These are phyloP conservation scores for Amphiura filiformis DNA, from an alignment of 35 echinoderm and acorn worm genomes.

Conservation along the genomic window DNA sequence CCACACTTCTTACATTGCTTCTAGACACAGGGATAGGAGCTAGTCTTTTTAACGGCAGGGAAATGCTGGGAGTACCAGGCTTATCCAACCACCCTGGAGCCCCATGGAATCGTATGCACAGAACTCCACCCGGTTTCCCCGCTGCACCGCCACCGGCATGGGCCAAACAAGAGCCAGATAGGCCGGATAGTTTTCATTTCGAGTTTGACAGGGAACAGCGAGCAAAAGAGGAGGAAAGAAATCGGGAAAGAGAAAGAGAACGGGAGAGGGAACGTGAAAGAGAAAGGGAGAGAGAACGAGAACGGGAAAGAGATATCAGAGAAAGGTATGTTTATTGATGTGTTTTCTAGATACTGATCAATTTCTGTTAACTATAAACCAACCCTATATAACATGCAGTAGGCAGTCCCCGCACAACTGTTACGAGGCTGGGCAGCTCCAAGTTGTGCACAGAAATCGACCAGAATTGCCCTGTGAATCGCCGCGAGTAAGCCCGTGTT, in stretches of 20 bases:
- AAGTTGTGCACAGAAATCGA: too few relatives aligned
- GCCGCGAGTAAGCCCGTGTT: too few relatives aligned
- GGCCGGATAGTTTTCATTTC: constrained; percentile 66
- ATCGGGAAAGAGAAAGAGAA: constrained; percentile 67
- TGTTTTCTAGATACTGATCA: neutral
- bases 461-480: too few relatives aligned
- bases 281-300: constrained; percentile 21
- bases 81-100: constrained; percentile 25
- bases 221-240: constrained; percentile 32
- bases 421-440: too few relatives aligned
- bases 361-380: too few relatives aligned
- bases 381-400: too few relatives aligned
- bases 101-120: constrained; percentile 54
- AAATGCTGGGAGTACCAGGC: constrained; percentile 31
- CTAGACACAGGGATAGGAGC: constrained; percentile 6
- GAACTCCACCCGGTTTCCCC: constrained; percentile 60
- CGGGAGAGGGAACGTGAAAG: constrained; percentile 52
- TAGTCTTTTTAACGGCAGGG: constrained; percentile 54
- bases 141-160: constrained; percentile 37
- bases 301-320: constrained; percentile 41
- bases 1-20: constrained; percentile 18
- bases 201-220: constrained; percentile 46
- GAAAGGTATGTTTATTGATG: constrained; percentile 30
- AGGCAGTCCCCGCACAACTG: too few relatives aligned
- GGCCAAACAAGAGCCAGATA: constrained; percentile 72